These are phyloP conservation scores for Tauraco erythrolophus DNA, from an alignment of 2,113 vertebrate genomes.

Conservation along the genomic window DNA sequence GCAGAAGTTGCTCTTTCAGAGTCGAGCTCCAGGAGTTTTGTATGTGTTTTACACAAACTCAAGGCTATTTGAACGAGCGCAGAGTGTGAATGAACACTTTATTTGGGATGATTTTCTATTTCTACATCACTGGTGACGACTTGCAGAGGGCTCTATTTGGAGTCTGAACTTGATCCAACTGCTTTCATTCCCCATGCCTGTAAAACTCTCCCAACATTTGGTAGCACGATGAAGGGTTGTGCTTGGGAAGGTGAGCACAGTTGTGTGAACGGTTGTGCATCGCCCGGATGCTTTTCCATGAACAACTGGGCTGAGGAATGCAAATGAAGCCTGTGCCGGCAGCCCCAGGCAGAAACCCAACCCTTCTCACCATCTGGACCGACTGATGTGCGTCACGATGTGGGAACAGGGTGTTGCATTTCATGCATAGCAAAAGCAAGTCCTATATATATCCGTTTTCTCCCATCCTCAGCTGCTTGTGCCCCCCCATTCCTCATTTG, in stretches of 20 bases:
- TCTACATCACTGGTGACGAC: neutral
- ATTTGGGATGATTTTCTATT: neutral
- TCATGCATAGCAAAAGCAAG: slow-evolving; percentile 59
- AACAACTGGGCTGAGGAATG: slow-evolving; percentile 69
- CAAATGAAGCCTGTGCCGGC: slow-evolving; percentile 19
- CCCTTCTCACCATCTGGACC: slow-evolving; percentile 64
- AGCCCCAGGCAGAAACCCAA: slow-evolving; percentile 67
- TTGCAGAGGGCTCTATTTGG: neutral
- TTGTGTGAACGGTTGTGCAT: neutral
- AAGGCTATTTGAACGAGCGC: neutral
- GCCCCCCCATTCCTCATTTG: neutral
- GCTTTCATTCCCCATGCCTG: neutral
- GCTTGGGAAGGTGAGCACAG: slow-evolving; percentile 2
- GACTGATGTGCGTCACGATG: slow-evolving; percentile 62
- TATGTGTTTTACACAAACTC: neutral
- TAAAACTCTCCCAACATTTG: neutral
- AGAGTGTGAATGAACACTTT: neutral
- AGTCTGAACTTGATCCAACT: neutral
- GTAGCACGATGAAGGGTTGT: neutral
- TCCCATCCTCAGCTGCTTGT: slow-evolving; percentile 19
- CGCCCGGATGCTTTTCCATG: neutral
- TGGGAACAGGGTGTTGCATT: slow-evolving; percentile 66
- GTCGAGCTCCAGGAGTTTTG: neutral
- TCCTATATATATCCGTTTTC: slow-evolving; percentile 20
- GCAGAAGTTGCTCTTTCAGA: neutral